phyloP scores from a whole-genome alignment of 1,140 invertebrate species.

The Conus betulinus region DNA sequence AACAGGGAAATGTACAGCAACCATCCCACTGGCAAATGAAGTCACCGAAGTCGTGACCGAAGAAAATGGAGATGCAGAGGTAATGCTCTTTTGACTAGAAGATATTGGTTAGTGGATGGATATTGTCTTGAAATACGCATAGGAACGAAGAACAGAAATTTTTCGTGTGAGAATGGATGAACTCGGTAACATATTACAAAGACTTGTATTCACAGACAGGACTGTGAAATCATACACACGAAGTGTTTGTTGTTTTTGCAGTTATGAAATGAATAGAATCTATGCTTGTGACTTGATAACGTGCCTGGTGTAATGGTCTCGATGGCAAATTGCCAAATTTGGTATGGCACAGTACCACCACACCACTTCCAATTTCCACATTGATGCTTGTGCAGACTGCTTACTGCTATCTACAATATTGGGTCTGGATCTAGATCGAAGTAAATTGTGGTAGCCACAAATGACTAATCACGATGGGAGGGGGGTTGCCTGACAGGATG shows the following conservation, averaged over 20 bases:
- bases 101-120: no score
- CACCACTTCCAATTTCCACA: neutral
- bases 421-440: no score
- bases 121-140: neutral
- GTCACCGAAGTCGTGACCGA: conserved; percentile 37
- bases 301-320: neutral
- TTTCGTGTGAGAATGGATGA: neutral
- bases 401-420: no score
- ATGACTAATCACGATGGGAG: no score
- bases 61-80: conserved; percentile 37
- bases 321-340: conserved; percentile 33
- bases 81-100: neutral
- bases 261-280: no score
- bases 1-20: conserved; percentile 46
- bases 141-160: no score
- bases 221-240: neutral
- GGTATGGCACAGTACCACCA: neutral
- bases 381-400: neutral
- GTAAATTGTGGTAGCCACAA: no score
- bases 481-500: no score
- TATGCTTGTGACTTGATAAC: no score
- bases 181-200: no score
- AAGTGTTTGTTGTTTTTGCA: neutral
- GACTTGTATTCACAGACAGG: no score
- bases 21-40: conserved; percentile 41